These are phyloP conservation scores for Synchiropus splendidus DNA, from an alignment of 2,113 vertebrate species.

Conservation along the genomic window DNA sequence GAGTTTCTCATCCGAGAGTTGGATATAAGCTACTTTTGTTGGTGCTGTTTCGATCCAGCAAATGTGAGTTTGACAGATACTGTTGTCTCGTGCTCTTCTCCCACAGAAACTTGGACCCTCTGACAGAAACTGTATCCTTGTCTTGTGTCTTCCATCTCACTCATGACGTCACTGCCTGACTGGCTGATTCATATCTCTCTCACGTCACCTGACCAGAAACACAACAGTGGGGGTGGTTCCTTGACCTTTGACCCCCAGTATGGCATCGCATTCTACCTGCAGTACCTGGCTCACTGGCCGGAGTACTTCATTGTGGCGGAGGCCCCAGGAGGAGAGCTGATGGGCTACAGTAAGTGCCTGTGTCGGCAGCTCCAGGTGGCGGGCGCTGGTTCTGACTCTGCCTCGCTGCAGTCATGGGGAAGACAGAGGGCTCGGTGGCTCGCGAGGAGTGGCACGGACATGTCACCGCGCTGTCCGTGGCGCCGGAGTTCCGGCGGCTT, in stretches of 20 bases:
- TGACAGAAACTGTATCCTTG: conserved; percentile 95
- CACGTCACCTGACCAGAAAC: too few relatives aligned
- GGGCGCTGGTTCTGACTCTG: not conserved
- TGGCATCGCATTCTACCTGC: conserved; percentile 91
- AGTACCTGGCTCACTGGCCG: conserved; percentile 95
- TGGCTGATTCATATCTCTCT: too few relatives aligned
- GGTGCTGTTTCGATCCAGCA: too few relatives aligned
- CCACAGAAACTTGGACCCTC: conserved; percentile 86
- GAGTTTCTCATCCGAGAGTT: too few relatives aligned
- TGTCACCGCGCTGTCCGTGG: conserved; percentile 88
- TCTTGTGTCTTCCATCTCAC: conserved; percentile 31
- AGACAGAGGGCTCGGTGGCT: conserved; percentile 92
- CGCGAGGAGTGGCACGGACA: conserved; percentile 95
- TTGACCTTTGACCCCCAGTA: conserved; percentile 67
- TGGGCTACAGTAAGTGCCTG: conserved; percentile 86
- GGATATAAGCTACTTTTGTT: too few relatives aligned
- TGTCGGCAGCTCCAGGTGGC: not conserved
- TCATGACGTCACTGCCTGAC: too few relatives aligned
- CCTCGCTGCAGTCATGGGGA: conserved; percentile 82
- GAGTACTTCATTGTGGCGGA: conserved; percentile 95
- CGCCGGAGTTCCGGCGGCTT: conserved; percentile 86
- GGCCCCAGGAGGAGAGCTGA: conserved; percentile 89
- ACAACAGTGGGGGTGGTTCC: conserved; percentile 1
- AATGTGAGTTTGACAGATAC: too few relatives aligned
- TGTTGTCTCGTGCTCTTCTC: conserved; percentile 13